Conservation (phyloP, 37 sponge, comb jelly and placozoan species). For the Theonella swinhoei region DNA sequence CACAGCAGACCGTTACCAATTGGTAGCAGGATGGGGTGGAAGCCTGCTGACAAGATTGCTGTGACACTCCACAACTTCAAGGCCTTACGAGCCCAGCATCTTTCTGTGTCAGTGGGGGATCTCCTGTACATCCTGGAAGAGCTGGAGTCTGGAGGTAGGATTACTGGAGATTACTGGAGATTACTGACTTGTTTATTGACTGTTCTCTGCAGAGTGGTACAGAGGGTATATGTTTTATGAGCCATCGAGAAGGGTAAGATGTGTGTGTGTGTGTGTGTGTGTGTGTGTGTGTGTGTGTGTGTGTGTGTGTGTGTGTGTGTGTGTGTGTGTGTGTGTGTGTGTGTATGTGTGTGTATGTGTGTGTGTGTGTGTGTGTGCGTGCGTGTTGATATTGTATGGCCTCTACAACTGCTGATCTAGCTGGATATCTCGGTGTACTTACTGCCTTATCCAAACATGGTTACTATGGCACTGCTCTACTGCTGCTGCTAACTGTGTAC, state of each 20-base stretch:
- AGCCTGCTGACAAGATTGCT: conserved; percentile 5
- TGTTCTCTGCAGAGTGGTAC: conserved; percentile 52
- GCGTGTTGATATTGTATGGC: no score
- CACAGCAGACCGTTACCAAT: no score
- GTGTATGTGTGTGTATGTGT: no score
- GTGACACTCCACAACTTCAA: conserved; percentile 60
- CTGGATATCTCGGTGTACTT: no score
- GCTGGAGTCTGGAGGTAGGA: conserved; percentile 7
- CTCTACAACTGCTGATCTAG: no score
- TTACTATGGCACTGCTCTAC: no score
- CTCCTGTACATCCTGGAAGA: conserved; percentile 66
- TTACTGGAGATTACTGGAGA: neutral
- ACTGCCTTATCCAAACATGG: no score
- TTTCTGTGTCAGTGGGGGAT: conserved; percentile 70
- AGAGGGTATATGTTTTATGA: conserved; percentile 53
- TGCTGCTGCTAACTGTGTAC: no score
- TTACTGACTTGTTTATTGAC: neutral
- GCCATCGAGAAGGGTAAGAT: conserved; percentile 47
- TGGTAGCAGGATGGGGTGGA: neutral
- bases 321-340: no score
- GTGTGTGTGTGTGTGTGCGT: no score
- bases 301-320: no score
- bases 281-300: neutral
- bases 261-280: neutral
- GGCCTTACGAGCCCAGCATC: conserved; percentile 24